phyloP scores from a whole-genome alignment of 2,888 invertebrate species.

The Drosophila neonasuta region DNA sequence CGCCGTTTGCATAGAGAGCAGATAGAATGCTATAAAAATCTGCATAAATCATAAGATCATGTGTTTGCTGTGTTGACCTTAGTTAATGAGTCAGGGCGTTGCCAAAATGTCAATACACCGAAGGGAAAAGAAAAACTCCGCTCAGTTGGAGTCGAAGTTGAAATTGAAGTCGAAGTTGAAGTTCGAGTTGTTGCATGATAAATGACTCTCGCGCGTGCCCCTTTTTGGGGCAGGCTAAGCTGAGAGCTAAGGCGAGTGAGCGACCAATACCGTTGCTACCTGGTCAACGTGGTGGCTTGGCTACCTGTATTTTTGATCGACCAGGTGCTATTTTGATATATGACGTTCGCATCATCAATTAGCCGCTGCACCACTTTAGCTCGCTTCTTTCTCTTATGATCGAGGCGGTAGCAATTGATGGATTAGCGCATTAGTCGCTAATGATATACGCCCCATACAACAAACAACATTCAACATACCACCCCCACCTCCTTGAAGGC shows the following conservation, averaged over 20 bases:
- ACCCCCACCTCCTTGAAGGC: background rate
- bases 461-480: background rate
- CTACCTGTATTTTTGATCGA: conserved; percentile 73
- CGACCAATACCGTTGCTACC: conserved; percentile 16
- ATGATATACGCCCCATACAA: conserved; percentile 39
- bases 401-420: conserved; percentile 52
- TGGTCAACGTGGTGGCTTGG: conserved; percentile 24
- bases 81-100: conserved; percentile 64
- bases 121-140: conserved; percentile 14
- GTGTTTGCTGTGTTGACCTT: background rate
- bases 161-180: conserved; percentile 3
- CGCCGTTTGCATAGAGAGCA: conserved; percentile 1
- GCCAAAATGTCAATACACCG: conserved; percentile 71
- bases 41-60: conserved; percentile 56
- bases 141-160: conserved; percentile 26
- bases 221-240: conserved; percentile 10
- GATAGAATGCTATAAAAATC: conserved; percentile 36
- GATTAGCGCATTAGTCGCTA: conserved; percentile 66
- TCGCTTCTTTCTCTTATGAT: conserved; percentile 17
- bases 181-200: conserved; percentile 60
- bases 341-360: conserved; percentile 67
- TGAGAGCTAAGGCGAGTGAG: conserved; percentile 7
- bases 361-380: conserved; percentile 48
- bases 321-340: conserved; percentile 75
- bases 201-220: conserved; percentile 68